Conservation (phyloP, 2,797 vertebrate species). For the Prionace glauca region DNA sequence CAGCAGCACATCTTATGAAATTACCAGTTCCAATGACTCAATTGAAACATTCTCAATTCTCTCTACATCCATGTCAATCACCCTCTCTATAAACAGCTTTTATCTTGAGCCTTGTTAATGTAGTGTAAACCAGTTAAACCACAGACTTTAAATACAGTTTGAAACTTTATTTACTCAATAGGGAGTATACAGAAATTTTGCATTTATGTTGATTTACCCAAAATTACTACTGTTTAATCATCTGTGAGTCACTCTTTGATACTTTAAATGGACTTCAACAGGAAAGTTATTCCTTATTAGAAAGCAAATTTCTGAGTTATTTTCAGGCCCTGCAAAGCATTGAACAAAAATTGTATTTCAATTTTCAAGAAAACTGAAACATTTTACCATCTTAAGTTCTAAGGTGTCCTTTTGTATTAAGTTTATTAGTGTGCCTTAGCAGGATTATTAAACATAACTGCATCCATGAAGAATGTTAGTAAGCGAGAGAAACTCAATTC, state of each 20-base stretch:
- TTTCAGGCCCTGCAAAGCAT: background rate
- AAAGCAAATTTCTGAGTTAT: background rate
- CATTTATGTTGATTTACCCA: slow-evolving; percentile 1
- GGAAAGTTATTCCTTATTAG: background rate
- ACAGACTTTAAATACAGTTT: slow-evolving; percentile 1
- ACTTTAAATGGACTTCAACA: background rate
- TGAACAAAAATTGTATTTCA: background rate
- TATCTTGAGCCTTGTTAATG: background rate
- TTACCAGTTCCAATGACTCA: background rate
- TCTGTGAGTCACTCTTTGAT: background rate
- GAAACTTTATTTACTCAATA: slow-evolving; percentile 1
- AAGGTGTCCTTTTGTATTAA: background rate
- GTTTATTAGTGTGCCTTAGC: background rate
- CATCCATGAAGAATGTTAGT: background rate
- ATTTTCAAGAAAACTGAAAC: background rate
- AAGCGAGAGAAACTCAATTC: background rate
- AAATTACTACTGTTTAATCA: background rate
- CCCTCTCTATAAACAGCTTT: background rate
- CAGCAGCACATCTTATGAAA: background rate
- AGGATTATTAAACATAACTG: background rate
- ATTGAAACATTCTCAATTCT: background rate
- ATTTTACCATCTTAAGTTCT: background rate
- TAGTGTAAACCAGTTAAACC: background rate
- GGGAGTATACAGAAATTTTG: background rate
- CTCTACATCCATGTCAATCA: background rate